phyloP scores from a whole-genome alignment of 2,888 invertebrate genomes.

The Tryphoninae sp. region DNA sequence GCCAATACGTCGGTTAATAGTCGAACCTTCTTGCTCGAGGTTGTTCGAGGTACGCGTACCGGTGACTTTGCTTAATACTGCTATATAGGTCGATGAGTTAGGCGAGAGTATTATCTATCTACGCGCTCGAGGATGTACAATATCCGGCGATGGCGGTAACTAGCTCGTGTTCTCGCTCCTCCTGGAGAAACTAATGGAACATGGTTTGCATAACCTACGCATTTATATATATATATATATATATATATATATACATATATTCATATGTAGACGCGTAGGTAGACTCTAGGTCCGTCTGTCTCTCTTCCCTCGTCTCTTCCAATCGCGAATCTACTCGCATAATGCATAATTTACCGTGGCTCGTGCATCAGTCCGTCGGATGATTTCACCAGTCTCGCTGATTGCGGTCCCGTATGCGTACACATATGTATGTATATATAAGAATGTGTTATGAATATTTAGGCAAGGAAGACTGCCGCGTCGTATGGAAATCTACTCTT shows the following conservation, averaged over 20 bases:
- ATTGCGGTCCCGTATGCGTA: constrained; percentile 35
- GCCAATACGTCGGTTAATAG: no score
- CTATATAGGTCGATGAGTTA: no score
- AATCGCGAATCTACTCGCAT: neutral
- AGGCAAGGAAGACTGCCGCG: neutral
- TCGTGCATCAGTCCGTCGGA: constrained; percentile 39
- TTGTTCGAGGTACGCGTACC: no score
- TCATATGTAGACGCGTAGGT: neutral
- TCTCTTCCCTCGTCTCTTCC: neutral
- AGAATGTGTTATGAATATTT: constrained; percentile 38
- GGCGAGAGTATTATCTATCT: neutral
- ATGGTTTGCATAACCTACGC: neutral
- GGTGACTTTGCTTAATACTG: no score
- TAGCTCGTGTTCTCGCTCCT: neutral
- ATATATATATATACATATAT: neutral
- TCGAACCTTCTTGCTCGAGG: no score
- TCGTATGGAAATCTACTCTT: neutral
- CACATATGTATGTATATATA: constrained; percentile 18
- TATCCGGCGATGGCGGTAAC: neutral
- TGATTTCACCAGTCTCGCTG: constrained; percentile 55
- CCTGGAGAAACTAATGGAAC: neutral
- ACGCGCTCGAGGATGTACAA: neutral
- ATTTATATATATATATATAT: neutral
- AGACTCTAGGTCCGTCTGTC: neutral
- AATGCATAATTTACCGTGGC: constrained; percentile 38